Percentiles rank a stretch among this genome's conserved stretches.
phyloP scores from a whole-genome alignment of 2,888 invertebrate species.

The Epinotia bilunana region DNA sequence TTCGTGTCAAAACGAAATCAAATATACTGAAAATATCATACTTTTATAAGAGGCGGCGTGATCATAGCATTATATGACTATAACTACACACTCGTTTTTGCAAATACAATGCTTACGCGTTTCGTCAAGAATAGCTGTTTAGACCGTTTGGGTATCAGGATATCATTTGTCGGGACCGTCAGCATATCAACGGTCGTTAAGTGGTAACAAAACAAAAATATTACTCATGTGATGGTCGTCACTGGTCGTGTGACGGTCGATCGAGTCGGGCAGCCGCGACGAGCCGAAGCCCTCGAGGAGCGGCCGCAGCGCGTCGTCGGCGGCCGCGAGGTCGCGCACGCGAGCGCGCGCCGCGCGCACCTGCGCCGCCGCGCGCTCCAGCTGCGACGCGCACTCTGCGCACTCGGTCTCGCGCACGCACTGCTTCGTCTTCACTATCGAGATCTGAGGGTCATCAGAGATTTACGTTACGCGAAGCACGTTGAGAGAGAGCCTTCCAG shows the following conservation, averaged over 20 bases:
- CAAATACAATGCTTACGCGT: not conserved
- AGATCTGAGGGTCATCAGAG: constrained; percentile 57
- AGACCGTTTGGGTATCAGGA: too few relatives aligned
- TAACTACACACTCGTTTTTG: too few relatives aligned
- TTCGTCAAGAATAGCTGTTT: not conserved
- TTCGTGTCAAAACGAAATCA: too few relatives aligned
- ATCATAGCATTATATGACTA: too few relatives aligned
- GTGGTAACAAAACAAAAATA: not conserved
- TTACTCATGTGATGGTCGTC: constrained; percentile 48
- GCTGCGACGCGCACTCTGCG: constrained; percentile 60
- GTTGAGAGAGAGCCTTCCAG: not conserved
- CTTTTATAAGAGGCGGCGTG: too few relatives aligned
- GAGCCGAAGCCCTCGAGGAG: constrained; percentile 49
- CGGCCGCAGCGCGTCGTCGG: constrained; percentile 59
- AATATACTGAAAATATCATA: too few relatives aligned
- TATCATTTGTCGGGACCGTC: too few relatives aligned
- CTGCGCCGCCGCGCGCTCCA: constrained; percentile 61
- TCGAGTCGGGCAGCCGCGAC: constrained; percentile 44
- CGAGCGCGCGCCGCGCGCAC: constrained; percentile 63
- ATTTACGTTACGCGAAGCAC: not conserved
- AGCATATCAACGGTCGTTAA: too few relatives aligned
- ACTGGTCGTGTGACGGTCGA: not conserved
- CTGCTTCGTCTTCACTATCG: constrained; percentile 72
- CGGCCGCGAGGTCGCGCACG: constrained; percentile 64
- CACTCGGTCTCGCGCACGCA: constrained; percentile 68